phyloP scores from a whole-genome alignment of 2,888 invertebrate species.

The Chaetogeoica ovagalla region DNA sequence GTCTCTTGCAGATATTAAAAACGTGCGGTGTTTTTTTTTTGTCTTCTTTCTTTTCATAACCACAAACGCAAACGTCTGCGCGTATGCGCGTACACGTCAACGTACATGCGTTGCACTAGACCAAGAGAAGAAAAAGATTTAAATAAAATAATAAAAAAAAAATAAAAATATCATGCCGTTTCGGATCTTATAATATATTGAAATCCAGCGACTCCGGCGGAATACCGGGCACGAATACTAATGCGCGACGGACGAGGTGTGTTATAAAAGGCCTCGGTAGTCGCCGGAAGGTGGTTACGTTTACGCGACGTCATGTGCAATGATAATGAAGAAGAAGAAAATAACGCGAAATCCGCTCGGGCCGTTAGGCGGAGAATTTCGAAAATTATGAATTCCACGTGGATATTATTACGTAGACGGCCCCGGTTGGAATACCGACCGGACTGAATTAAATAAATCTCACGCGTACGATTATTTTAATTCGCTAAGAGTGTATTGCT shows the following conservation, averaged over 20 bases:
- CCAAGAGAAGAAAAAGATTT: not conserved
- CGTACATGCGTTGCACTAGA: not conserved
- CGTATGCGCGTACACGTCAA: not conserved
- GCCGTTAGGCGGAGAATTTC: not conserved
- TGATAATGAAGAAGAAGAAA: too few species aligned
- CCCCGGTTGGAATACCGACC: not conserved
- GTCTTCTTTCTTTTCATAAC: too few species aligned
- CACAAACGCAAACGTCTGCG: not conserved
- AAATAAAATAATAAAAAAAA: not conserved
- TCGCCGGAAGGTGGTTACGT: too few species aligned
- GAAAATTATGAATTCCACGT: conserved; percentile 28
- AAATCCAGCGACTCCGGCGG: conserved; percentile 21
- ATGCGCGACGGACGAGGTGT: not conserved
- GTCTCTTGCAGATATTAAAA: conserved; percentile 32
- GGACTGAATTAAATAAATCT: conserved; percentile 14
- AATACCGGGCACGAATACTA: conserved; percentile 37
- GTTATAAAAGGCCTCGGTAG: not conserved
- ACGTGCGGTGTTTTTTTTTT: not conserved
- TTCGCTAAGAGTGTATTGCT: too few species aligned
- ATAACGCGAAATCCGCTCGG: too few species aligned
- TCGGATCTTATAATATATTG: conserved; percentile 25
- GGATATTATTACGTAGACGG: not conserved
- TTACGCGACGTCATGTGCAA: too few species aligned
- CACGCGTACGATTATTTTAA: not conserved
- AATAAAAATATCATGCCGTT: conserved; percentile 26